Percentiles rank a stretch among this genome's conserved stretches.
These are phyloP conservation scores for Dromius quadrimaculatus DNA, from an alignment of 2,888 invertebrate species.

Conservation along the genomic window DNA sequence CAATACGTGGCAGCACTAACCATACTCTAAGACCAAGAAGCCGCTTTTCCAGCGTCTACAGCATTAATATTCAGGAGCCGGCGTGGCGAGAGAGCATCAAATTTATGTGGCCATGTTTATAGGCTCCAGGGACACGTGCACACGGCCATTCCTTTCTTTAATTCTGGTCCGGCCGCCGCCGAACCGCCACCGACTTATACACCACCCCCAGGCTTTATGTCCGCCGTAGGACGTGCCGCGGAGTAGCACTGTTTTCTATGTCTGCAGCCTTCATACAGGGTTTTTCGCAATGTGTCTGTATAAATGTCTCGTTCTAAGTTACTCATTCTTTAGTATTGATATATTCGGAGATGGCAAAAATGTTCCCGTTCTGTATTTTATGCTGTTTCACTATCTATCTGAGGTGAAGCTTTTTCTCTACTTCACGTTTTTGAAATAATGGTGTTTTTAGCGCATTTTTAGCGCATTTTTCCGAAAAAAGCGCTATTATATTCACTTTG, in stretches of 20 bases:
- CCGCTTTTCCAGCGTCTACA: background rate
- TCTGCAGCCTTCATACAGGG: background rate
- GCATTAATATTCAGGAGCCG: slow-evolving; percentile 64
- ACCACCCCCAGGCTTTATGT: slow-evolving; percentile 32
- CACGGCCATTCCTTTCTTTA: slow-evolving; percentile 66
- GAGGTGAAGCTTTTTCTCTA: too few relatives aligned
- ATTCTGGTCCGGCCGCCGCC: slow-evolving; percentile 63
- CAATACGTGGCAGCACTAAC: background rate
- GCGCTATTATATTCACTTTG: too few relatives aligned
- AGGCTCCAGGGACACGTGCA: slow-evolving; percentile 66
- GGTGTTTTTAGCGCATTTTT: too few relatives aligned
- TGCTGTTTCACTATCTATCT: too few relatives aligned
- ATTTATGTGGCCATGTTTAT: slow-evolving; percentile 69
- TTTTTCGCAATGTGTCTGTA: background rate
- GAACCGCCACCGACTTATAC: slow-evolving; percentile 13
- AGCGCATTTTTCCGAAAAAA: too few relatives aligned
- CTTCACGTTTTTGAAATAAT: too few relatives aligned
- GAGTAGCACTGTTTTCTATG: background rate
- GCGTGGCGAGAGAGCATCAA: slow-evolving; percentile 65
- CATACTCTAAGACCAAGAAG: background rate
- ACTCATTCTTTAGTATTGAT: background rate
- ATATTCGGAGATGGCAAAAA: background rate
- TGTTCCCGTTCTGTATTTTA: background rate
- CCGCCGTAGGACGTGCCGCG: slow-evolving; percentile 37
- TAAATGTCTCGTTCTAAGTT: background rate